Base-by-base conservation (phyloP, 2,888 invertebrate genomes). In the Platycheirus rosarum region DNA sequence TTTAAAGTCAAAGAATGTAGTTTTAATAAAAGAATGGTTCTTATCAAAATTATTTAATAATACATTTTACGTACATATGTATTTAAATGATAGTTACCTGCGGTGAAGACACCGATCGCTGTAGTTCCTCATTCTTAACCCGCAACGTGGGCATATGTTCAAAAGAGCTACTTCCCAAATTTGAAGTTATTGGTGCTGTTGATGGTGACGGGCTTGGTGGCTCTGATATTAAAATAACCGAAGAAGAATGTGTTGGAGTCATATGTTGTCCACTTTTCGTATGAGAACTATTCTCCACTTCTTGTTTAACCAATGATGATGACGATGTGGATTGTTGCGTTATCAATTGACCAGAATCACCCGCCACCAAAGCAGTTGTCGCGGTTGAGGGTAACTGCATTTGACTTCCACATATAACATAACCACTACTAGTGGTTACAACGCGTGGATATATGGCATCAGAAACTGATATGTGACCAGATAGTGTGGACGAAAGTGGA, bases 91-190 rank as follows among this genome's bases (percentile, higher is more conserved):
- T 13, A 42, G 13, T 55, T 84, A 93, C 93, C 91, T 93, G 93
- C 73, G 93, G 93, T 69, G 93, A 93, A 16, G 93, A 94, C 71
- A 92, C 91, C 85, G 93, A 93, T 74, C 93, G 90, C 85, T 92
- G 92, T 23, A 93, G 88, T 87, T 93, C 93, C 82, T 93, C 93
- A 51, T 92, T 91, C 86, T 92, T 91, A 48, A 93, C 92, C 82
- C 93, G 90, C 71, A 91, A 85, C 65, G 89, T 88, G 69, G 91
- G 89, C 84, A 89, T 86, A 80, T 90, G 89, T 85, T 91, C 90
- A 84, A 88, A 89, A 35, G 89, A 90, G 76, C 88, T 86, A 79
- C 88, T 88, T 16, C 89, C 87, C 16, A 87, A 85, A 13, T 86
- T 85, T 53, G 85, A 40, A 23, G 84, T 23, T 23, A 85, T n/a